phyloP scores from a whole-genome alignment of 2,888 invertebrate genomes.

The Macaria notata region DNA sequence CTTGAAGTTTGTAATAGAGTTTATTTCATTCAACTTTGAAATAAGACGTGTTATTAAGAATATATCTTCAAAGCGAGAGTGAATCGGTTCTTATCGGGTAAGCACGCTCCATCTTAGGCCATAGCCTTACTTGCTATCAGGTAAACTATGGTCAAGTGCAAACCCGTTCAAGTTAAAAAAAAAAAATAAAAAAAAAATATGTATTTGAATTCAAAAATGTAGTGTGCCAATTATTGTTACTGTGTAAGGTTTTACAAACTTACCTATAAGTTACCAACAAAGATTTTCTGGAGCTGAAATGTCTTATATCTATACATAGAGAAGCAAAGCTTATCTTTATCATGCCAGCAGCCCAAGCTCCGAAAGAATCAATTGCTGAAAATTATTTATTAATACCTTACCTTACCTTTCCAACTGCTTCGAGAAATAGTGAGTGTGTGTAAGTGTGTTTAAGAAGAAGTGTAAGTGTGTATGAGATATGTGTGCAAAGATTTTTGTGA shows the following conservation, averaged over 20 bases:
- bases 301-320: conserved; percentile 34
- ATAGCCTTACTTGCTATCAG: too few relatives aligned
- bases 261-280: conserved; percentile 2
- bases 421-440: conserved; percentile 3
- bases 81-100: too few relatives aligned
- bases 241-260: conserved; percentile 4
- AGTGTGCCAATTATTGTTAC: background rate
- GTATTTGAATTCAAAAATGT: background rate
- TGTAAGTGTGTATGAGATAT: conserved; percentile 17
- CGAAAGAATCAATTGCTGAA: conserved; percentile 30
- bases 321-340: conserved; percentile 52
- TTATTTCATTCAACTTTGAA: conserved; percentile 12
- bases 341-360: conserved; percentile 48
- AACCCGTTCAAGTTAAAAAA: too few relatives aligned
- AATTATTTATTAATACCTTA: conserved; percentile 14
- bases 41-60: background rate
- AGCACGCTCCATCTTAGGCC: too few relatives aligned
- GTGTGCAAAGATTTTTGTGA: conserved; percentile 17
- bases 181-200: too few relatives aligned
- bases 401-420: conserved; percentile 14
- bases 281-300: background rate
- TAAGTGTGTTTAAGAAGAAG: conserved; percentile 7
- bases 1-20: conserved; percentile 8
- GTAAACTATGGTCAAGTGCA: too few relatives aligned
- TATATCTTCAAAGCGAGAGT: too few relatives aligned